A percentile compares a stretch with the other conserved stretches of the same genome.
These are phyloP conservation scores for Caenorhabditis inopinata DNA, from an alignment of 1,140 invertebrate genomes.

Conservation along the genomic window DNA sequence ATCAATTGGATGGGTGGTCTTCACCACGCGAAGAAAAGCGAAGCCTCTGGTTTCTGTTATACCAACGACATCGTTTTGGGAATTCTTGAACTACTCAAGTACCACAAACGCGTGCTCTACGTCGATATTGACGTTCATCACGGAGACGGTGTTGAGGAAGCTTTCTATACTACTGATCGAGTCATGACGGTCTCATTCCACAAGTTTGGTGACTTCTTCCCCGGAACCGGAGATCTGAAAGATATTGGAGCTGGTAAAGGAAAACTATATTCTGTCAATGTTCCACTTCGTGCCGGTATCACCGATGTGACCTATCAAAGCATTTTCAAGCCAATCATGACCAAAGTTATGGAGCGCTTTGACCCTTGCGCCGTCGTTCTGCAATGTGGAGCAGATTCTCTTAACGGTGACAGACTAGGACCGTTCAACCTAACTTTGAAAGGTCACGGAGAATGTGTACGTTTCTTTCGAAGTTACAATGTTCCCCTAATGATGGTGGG, in stretches of 20 bases:
- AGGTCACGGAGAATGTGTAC: conserved; percentile 93
- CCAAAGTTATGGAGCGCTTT: conserved; percentile 97
- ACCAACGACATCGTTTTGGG: conserved; percentile 94
- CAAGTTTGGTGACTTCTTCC: conserved; percentile 89
- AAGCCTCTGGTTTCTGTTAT: conserved; percentile 94
- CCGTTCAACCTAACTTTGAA: conserved; percentile 96
- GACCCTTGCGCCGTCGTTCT: conserved; percentile 90
- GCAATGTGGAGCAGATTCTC: conserved; percentile 96
- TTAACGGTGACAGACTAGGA: conserved; percentile 95
- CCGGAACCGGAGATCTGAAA: conserved; percentile 82
- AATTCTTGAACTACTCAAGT: conserved; percentile 84
- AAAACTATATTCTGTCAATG: conserved; percentile 71
- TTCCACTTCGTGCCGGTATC: conserved; percentile 71
- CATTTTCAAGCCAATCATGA: conserved; percentile 95
- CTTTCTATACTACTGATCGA: conserved; percentile 86
- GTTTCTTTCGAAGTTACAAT: conserved; percentile 94
- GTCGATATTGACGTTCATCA: conserved; percentile 92
- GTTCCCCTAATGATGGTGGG: conserved; percentile 91
- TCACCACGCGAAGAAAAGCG: conserved; percentile 95
- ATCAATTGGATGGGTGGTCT: conserved; percentile 98
- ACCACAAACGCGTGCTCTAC: conserved; percentile 74
- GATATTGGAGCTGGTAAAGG: conserved; percentile 71
- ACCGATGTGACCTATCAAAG: conserved; percentile 72
- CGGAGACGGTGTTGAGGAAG: conserved; percentile 88
- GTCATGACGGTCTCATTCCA: conserved; percentile 92